Evolutionary conservation across 2,113 vertebrate species (phyloP).

Genomic region (human (Homo sapiens)): DNA sequence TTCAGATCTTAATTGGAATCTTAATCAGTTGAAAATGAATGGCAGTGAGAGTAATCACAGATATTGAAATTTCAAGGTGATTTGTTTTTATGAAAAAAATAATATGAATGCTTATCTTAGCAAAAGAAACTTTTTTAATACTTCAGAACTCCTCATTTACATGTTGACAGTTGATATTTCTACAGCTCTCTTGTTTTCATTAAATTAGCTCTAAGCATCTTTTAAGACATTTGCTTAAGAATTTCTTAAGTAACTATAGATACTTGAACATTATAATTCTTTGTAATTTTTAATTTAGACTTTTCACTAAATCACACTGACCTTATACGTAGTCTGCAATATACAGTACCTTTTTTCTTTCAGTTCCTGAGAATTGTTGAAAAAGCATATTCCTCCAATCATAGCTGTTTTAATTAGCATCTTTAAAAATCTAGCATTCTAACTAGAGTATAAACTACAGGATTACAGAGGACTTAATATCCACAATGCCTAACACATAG

Average conservation of each 20-base stretch:
- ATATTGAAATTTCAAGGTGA: background rate
- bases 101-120: background rate
- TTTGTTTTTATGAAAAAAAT: slow-evolving; percentile 40
- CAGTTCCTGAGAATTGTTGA: background rate
- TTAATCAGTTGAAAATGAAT: background rate
- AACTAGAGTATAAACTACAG: background rate
- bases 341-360: background rate
- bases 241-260: background rate
- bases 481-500: background rate
- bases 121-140: slow-evolving; percentile 1
- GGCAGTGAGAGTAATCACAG: background rate
- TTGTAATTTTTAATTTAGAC: slow-evolving; percentile 18
- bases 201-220: slow-evolving; percentile 20
- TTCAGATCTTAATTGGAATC: slow-evolving; percentile 42
- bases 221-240: background rate
- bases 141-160: background rate
- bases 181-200: background rate
- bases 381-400: background rate
- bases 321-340: background rate
- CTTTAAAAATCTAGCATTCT: background rate
- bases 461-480: background rate
- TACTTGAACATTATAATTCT: slow-evolving; percentile 15
- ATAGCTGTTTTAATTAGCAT: background rate
- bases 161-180: background rate
- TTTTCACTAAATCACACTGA: background rate